Conservation (phyloP, 2,888 invertebrate genomes). For the Adineta ricciae region DNA sequence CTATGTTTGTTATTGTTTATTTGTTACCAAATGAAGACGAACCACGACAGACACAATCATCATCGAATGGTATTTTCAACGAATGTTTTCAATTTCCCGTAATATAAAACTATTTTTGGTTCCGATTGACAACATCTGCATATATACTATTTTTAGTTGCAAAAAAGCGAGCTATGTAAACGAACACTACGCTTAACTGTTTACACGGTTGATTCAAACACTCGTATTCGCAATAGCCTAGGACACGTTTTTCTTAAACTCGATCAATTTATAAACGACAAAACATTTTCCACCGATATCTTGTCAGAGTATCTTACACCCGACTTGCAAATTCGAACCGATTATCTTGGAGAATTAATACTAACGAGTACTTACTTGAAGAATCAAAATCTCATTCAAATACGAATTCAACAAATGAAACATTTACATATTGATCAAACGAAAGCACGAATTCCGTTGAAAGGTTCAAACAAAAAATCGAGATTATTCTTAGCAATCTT, state of each 20-base stretch:
- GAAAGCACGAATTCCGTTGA: background rate
- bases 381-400: background rate
- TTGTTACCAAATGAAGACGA: background rate
- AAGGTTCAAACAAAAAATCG: background rate
- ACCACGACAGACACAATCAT: background rate
- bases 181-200: background rate
- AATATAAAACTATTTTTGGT: background rate
- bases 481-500: too few relatives aligned
- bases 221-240: background rate
- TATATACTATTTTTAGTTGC: background rate
- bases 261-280: background rate
- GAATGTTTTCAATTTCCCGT: background rate
- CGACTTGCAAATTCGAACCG: background rate
- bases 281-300: background rate
- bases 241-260: background rate
- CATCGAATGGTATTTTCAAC: background rate
- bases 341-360: background rate
- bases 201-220: background rate
- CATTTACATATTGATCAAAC: background rate
- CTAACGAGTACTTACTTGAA: background rate
- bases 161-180: background rate
- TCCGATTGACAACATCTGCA: background rate
- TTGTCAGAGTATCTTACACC: background rate
- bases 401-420: background rate
- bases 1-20: background rate